Evolutionary conservation across 2,888 invertebrate species (phyloP), one percentile per base, ranked within the genome.

Genomic region (Dorcus parallelipipedus): DNA sequence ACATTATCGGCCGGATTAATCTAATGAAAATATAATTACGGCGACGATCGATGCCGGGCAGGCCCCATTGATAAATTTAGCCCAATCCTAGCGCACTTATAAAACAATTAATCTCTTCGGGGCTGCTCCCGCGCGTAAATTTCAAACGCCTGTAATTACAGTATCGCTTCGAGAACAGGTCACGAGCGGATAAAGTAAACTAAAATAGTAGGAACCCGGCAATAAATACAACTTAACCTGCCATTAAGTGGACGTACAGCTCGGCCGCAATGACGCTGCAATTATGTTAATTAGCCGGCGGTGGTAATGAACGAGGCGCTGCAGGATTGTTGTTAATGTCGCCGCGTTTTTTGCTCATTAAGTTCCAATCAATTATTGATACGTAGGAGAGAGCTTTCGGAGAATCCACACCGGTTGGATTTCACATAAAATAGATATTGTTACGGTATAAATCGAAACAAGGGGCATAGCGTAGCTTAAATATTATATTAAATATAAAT

Each of bases 91-190:
- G 59, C 66, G 59, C 66, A 71, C 64, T 71, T 69, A 71, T 68
- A 68, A 70, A 64, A 64, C 68, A 67, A 69, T 71, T 68, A 69
- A 70, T 71, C 70, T 71, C 64, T 14, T 33, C 6, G 26, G 26
- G 56, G 62, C 54, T 64, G 58, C 53, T 60, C 60, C 57, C 59
- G 64, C 68, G 71, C 69, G 70, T 71, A 69, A 66, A 62, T 54
- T 62, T 62, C 41, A 59, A 59, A 56, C 26, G 64, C 65, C 60
- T 64, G 60, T 68, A 67, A 69, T 69, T 67, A 68, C 52, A 61
- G 64, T 64, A 67, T 69, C 64, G 63, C 60, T 67, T 62, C 58
- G 66, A 64, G 64, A 52, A 61, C 54, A 51, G 9, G 47, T 43
- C 45, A 45, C 45, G 45, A 45, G 45, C 45, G 45, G 20, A 20